Evolutionary conservation across 1,140 invertebrate species (phyloP), one percentile per base, ranked within the genome.

Genomic region (Notospermus geniculatus): DNA sequence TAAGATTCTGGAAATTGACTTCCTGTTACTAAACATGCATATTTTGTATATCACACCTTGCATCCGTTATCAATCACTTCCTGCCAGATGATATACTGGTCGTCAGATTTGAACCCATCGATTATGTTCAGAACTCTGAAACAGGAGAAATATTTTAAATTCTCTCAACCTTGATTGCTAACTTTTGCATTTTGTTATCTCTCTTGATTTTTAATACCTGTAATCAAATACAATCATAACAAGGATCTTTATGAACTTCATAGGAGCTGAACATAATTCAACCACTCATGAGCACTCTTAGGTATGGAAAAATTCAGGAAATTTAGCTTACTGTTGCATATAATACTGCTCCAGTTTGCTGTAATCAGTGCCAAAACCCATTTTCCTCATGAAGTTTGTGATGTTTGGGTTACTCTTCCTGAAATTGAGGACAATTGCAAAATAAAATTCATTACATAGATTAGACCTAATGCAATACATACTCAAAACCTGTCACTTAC

Each of bases 1-100:
- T 43, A 27, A 19, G n/a, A 50, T 50, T 50, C 46, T 27, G n/a
- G n/a, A n/a, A n/a, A n/a, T 43, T n/a, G n/a, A 43, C 39, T 43
- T 11, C 11, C 19, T 11, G 19, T n/a, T n/a, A n/a, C n/a, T n/a
- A n/a, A n/a, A n/a, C n/a, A n/a, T n/a, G n/a, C n/a, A n/a, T 27
- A 32, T 5, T 19, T 50, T 7, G 19, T 7, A 50, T n/a, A 27
- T 63, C 55, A 52, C 58, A 84, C 80, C 63, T 82, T 73, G 0
- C 89, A 88, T 28, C 86, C 86, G 79, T 95, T 91, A 65, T 89
- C 87, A 75, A 92, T 90, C 0, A 96, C 90, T 82, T 96, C 93
- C 82, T 97, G 91, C 93, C 93, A 97, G 1, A 97, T 90, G 25
- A 95, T 85, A 54, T 88, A 85, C 15, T 80, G 86, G 1, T 70